Base-by-base conservation (phyloP, 2,888 invertebrate genomes). In the Drosophila borealis region DNA sequence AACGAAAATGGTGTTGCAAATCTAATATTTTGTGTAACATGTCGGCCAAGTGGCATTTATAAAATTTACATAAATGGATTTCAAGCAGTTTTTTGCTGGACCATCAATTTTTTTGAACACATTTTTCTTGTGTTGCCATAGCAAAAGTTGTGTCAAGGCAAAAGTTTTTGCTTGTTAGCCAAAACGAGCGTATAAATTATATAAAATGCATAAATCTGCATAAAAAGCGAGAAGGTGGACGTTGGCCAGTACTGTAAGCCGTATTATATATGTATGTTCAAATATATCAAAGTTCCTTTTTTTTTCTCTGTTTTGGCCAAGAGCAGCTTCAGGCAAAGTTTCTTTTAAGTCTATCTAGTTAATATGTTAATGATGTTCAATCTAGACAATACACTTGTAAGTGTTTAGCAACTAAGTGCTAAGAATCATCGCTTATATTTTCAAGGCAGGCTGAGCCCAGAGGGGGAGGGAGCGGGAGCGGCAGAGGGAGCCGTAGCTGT, bases 61-160 rank as follows among this genome's bases (percentile, higher is more conserved):
- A 5, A 21, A 63, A 80, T 86, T 86, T 78, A 36, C 87, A 84
- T 84, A 87, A 81, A 70, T 68, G 62, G 60, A 66, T 78, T 69
- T 57, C 21, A 61, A 63, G 59, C 59, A 66, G 49, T 57, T 80
- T 73, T 54, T 37, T 11, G 8, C 53, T 49, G 36, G 17, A 14
- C 29, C 41, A 41, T 8, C 29, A 8, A 11, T 17, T 59, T 70
- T 36, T 48, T 48, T 48, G n/a, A 34, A 66, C 60, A 55, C 54
- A 62, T 51, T 57, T 63, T 71, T 59, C 17, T 44, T 54, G 19
- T 34, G 54, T 45, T 62, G 42, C 46, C 39, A 46, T 21, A 41
- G 48, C 17, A 36, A 81, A 81, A 70, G 64, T 77, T 78, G 39
- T 41, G 21, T 6, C 25, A 33, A 25, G n/a, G 54, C 29, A 59